Evolutionary conservation across 2,797 vertebrate genomes (phyloP), one percentile per base, ranked within the genome.

Genomic region (Sebastes variabilis): DNA sequence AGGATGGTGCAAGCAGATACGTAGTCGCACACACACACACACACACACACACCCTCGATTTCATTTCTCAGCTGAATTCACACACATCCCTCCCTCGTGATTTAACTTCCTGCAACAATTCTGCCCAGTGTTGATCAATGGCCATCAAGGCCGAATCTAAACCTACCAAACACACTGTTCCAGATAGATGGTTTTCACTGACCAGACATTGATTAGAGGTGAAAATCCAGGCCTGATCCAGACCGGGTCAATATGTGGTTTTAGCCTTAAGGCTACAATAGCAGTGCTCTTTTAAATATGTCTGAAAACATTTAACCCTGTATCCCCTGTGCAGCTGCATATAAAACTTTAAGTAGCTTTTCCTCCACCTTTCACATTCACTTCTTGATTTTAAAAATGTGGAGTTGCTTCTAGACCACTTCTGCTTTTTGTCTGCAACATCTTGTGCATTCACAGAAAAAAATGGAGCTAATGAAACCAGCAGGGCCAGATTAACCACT

Each of bases 201-300:
- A 77, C 69, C 62, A 81, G 70, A 78, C 76, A 87, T 88, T 64
- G 85, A 92, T 89, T 73, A 66, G 49, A 79, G 20, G 32, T 73
- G 72, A 66, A 90, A 87, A 86, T 87, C 69, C 80, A 79, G 79
- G 62, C 80, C 80, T 81, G 67, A 87, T 85, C 81, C 73, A 85
- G 82, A 88, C 59, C 76, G n/a, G 66, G 69, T 90, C 88, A 84
- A 89, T 90, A 83, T 84, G 82, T 27, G 76, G 61, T 71, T 90
- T 79, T 66, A 77, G 87, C 88, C 88, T n/a, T 9, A 69, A 68
- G 81, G 83, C 69, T 59, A 32, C 49, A 72, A 59, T 13, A 72
- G 34, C 9, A 58, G 64, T 16, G 30, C 56, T 84, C 59, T 54
- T 73, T 77, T 77, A 73, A 72, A 65, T 55, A 29, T 20, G 16